phyloP scores from a whole-genome alignment of 2,888 invertebrate genomes.

The Noctuana brunneofusca region DNA sequence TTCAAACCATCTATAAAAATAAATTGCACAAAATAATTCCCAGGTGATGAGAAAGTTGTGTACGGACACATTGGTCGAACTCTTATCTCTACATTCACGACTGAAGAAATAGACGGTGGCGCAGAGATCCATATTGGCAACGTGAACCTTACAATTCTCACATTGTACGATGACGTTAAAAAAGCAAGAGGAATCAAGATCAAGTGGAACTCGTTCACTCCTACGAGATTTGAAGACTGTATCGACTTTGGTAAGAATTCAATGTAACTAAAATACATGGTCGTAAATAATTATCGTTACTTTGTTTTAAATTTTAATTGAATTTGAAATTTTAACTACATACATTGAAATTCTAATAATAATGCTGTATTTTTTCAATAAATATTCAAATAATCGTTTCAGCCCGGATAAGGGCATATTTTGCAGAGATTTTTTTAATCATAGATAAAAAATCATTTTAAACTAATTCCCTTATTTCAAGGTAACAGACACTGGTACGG shows the following conservation, averaged over 20 bases:
- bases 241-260: constrained; percentile 66
- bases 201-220: constrained; percentile 58
- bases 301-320: no score
- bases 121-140: constrained; percentile 54
- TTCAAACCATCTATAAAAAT: neutral
- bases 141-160: constrained; percentile 59
- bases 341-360: no score
- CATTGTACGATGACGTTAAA: constrained; percentile 52
- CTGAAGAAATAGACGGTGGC: constrained; percentile 61
- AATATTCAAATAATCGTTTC: no score
- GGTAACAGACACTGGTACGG: constrained; percentile 85
- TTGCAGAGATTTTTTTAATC: no score
- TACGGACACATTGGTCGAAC: constrained; percentile 68
- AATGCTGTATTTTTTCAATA: no score
- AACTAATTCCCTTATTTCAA: neutral
- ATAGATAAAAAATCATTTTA: no score
- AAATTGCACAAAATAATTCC: neutral
- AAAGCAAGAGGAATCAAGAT: constrained; percentile 64
- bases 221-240: constrained; percentile 73
- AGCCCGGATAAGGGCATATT: no score
- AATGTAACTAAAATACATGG: no score
- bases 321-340: no score
- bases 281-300: no score
- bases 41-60: constrained; percentile 41
- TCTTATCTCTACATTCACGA: constrained; percentile 52